A percentile compares a stretch with the other conserved stretches of the same genome.
Evolutionary conservation across 2,113 vertebrate species (phyloP).

Genomic region (Ptyas mucosa): DNA sequence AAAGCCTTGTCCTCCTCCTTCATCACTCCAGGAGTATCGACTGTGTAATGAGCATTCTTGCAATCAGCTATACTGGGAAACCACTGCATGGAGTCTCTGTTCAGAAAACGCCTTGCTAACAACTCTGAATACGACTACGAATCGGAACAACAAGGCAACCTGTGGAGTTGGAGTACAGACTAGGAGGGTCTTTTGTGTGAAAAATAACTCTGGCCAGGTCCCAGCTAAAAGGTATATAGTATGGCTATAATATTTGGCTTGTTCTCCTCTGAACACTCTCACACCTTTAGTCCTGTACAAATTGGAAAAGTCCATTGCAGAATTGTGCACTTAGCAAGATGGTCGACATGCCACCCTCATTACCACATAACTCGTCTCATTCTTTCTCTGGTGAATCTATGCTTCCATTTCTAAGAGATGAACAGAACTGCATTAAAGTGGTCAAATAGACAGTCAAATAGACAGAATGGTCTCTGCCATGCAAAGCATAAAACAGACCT

Average conservation of each 20-base stretch:
- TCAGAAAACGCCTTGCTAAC: slow-evolving; percentile 65
- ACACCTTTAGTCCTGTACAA: neutral
- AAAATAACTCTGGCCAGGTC: slow-evolving; percentile 79
- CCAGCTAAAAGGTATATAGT: slow-evolving; percentile 81
- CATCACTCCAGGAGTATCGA: slow-evolving; percentile 83
- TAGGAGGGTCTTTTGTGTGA: slow-evolving; percentile 83
- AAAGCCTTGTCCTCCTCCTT: slow-evolving; percentile 79
- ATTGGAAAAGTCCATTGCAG: neutral
- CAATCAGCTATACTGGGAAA: slow-evolving; percentile 83
- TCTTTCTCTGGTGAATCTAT: neutral
- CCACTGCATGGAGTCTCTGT: slow-evolving; percentile 83
- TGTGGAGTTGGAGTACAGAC: slow-evolving; percentile 85
- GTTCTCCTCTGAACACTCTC: neutral
- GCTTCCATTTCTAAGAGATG: neutral
- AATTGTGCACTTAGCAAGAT: neutral
- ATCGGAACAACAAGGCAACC: slow-evolving; percentile 65
- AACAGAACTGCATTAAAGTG: neutral
- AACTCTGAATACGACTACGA: slow-evolving; percentile 66
- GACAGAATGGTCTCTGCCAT: neutral
- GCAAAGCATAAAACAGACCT: neutral
- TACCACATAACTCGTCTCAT: neutral
- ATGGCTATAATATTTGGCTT: neutral
- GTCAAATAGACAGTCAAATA: neutral
- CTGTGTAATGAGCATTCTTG: slow-evolving; percentile 85
- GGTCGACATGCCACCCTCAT: neutral